Base-by-base conservation (phyloP, 2,888 invertebrate species). In the Leuctra nigra region DNA sequence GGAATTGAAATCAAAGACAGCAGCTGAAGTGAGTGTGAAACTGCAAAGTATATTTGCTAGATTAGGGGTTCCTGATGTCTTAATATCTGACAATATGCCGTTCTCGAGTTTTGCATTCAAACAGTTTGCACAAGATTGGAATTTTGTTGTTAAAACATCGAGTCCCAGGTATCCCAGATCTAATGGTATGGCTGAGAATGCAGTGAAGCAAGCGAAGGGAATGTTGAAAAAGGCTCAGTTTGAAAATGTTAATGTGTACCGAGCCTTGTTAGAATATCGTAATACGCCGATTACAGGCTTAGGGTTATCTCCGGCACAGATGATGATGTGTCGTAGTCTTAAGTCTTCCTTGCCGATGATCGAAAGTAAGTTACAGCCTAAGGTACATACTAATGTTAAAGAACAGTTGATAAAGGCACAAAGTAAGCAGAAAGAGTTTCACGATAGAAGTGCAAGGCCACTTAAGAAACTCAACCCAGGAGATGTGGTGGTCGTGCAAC, bases 61-160 rank as follows among this genome's bases (percentile, higher is more conserved):
- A 9, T 4, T 23, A 1, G 54, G 54, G 6, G 25, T 54, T 16
- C 44, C 54, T 23, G 44, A 54, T 6, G 7, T 11, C 2, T 13
- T 54, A 7, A 36, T 36, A 20, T 53, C 38, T 14, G 53, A 53
- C 24, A 53, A 53, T 14, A 38, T 39, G 23, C 53, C 53, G 3
- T 53, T 48, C 18, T 18, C 3, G 24, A 36, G 38, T 18, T 6
- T 4, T 4, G 53, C 23, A 7, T 44, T 44, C n/a, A 44, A 16
- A 20, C 6, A 24, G 47, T 47, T 47, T 23, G 47, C 47, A 24
- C n/a, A 47, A n/a, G 16, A 13, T 2, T 47, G 47, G 23, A 24
- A 24, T 47, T 47, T 47, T 16, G 11, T 9, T 6, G 25, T 47
- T 23, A 13, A 24, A 24, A 47, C 47, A 47, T 47, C 47, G 3